phyloP scores from a whole-genome alignment of 2,113 vertebrate genomes.

The Myotis yumanensis region DNA sequence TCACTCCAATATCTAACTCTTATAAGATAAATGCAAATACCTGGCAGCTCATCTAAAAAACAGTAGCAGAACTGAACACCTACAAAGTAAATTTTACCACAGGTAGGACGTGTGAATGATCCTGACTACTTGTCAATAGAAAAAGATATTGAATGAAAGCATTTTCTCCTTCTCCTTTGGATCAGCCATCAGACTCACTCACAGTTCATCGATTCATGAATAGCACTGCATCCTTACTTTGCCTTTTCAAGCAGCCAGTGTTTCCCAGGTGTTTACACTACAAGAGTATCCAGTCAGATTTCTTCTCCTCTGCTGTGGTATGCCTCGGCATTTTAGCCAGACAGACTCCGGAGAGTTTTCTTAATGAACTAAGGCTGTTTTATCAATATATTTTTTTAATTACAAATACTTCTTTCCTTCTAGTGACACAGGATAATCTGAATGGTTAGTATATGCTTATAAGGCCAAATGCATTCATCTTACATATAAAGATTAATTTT shows the following conservation, averaged over 20 bases:
- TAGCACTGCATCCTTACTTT: neutral
- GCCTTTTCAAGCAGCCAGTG: conserved; percentile 35
- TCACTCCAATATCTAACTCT: neutral
- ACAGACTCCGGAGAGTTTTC: neutral
- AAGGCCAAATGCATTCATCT: neutral
- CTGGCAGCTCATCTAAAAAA: neutral
- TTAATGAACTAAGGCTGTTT: neutral
- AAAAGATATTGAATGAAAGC: neutral
- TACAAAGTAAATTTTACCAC: conserved; percentile 36
- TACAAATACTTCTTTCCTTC: neutral
- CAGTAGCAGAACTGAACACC: neutral
- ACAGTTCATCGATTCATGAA: conserved; percentile 13
- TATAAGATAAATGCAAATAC: neutral
- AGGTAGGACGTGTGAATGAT: neutral
- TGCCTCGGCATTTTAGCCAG: neutral
- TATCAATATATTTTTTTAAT: neutral
- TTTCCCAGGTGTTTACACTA: neutral
- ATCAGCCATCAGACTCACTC: conserved; percentile 14
- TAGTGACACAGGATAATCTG: neutral
- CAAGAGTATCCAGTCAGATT: neutral
- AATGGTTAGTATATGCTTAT: neutral
- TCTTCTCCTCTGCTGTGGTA: neutral
- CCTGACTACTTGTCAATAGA: conserved; percentile 35
- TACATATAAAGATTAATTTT: neutral
- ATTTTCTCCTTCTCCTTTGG: conserved; percentile 4